phyloP scores from a whole-genome alignment of 2,113 vertebrate species.

The Aythya baeri region DNA sequence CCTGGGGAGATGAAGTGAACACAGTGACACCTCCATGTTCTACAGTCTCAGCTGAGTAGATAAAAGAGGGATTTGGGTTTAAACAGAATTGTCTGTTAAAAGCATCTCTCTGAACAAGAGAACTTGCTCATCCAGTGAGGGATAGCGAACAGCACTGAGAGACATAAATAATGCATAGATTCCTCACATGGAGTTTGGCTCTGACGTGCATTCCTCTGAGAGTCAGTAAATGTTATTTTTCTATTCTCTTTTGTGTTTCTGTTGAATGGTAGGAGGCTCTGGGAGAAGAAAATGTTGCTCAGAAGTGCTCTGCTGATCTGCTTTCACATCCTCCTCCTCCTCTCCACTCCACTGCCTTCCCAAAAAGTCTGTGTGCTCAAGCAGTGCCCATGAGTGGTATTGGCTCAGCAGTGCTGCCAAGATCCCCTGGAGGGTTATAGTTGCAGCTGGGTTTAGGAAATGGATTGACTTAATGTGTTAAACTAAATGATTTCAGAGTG shows the following conservation, averaged over 20 bases:
- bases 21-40: not conserved
- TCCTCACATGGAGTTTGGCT: not conserved
- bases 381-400: rapidly evolving
- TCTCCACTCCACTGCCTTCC: not conserved
- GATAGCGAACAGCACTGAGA: not conserved
- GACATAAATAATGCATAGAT: not conserved
- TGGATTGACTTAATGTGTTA: not conserved
- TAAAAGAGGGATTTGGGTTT: not conserved
- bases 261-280: not conserved
- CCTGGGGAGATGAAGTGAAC: not conserved
- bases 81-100: not conserved
- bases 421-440: not conserved
- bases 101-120: not conserved
- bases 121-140: not conserved
- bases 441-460: not conserved
- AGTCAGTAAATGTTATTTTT: not conserved
- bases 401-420: not conserved
- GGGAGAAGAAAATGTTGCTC: not conserved
- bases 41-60: not conserved
- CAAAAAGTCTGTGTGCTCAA: not conserved
- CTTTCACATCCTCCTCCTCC: not conserved
- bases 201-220: not conserved
- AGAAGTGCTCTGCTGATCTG: not conserved
- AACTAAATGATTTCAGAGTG: not conserved
- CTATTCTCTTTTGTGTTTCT: not conserved